Evolutionary conservation across 1,140 invertebrate species (phyloP), one percentile per base, ranked within the genome.

Genomic region (Hycleus phaleratus): DNA sequence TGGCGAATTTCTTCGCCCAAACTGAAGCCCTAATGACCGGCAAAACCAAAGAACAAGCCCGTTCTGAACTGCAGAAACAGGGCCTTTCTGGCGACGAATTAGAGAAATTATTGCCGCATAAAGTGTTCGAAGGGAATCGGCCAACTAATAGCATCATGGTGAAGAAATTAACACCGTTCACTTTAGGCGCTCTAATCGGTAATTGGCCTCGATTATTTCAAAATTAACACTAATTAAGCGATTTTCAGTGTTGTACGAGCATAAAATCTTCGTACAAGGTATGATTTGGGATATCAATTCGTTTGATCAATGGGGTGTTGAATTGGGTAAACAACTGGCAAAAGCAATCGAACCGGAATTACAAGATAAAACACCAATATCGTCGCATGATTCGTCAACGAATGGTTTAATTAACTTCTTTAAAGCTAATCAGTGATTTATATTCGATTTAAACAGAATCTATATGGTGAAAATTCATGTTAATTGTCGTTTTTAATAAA

Each of bases 211-310:
- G 18, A 18, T 18, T 18, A 18, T 18, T 18, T 18, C 18, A 18
- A 78, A 77, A 76, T n/a, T 18, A 40, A 5, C 7, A 7, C 40
- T 18, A 39, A 39, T 51, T 51, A 3, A n/a, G 12, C 6, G 70
- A 70, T 67, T 84, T 83, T 32, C 75, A 94, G 92, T 91, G 18
- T 84, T 94, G 73, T 99, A 99, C 74, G 97, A 99, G 75, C 94
- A 97, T 73, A 99, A 99, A 77, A 99, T 99, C 65, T 99, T 99
- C 78, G 86, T 88, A 2, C 97, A 99, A 78, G 97, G 97, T 55
- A 84, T 96, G 10, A 94, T 99, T 67, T 99, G 97, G 97, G 91
- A 97, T 74, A 97, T 99, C 68, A 99, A 99, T 75, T 98, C 96
- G 0, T 99, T 90, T 76, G 97, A 99, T 79, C 97, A 99, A 75